Evolutionary conservation across 35 echinoderm and acorn worm species (phyloP).

Genomic region (Ophiothrix spiculata): DNA sequence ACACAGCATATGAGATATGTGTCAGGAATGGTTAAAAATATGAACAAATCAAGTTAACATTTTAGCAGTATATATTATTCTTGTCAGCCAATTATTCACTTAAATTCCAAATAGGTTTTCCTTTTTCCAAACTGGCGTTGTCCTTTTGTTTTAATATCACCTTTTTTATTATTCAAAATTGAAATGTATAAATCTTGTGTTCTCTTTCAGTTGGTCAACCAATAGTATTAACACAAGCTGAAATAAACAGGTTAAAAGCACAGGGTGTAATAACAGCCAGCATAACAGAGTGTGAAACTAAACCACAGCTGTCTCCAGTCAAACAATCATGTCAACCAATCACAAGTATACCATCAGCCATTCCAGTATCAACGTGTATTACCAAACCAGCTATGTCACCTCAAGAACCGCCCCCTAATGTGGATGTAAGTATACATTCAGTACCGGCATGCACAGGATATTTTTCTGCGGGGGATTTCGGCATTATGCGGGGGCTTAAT

Average conservation of each 20-base stretch:
- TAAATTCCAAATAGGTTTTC: too few relatives aligned
- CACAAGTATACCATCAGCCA: not conserved
- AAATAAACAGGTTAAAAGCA: constrained; percentile 15
- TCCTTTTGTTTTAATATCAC: too few relatives aligned
- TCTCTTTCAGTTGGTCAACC: constrained; percentile 34
- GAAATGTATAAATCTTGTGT: too few relatives aligned
- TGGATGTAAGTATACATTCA: constrained; percentile 6
- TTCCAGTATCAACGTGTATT: constrained; percentile 28
- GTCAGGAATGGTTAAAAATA: too few relatives aligned
- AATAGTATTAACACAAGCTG: constrained; percentile 47
- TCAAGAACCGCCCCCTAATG: not conserved
- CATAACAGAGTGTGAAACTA: not conserved
- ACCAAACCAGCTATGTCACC: not conserved
- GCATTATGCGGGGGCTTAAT: too few relatives aligned
- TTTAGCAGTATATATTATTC: too few relatives aligned
- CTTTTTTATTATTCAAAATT: too few relatives aligned
- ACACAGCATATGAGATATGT: too few relatives aligned
- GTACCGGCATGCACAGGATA: not conserved
- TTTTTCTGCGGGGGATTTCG: too few relatives aligned
- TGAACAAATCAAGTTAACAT: too few relatives aligned
- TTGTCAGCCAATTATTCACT: too few relatives aligned
- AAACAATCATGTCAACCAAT: not conserved
- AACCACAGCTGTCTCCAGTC: not conserved
- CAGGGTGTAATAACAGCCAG: constrained; percentile 18
- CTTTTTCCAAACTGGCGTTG: too few relatives aligned